Evolutionary conservation across 2,113 vertebrate species (phyloP).

Genomic region (Sebastes schlegelii): DNA sequence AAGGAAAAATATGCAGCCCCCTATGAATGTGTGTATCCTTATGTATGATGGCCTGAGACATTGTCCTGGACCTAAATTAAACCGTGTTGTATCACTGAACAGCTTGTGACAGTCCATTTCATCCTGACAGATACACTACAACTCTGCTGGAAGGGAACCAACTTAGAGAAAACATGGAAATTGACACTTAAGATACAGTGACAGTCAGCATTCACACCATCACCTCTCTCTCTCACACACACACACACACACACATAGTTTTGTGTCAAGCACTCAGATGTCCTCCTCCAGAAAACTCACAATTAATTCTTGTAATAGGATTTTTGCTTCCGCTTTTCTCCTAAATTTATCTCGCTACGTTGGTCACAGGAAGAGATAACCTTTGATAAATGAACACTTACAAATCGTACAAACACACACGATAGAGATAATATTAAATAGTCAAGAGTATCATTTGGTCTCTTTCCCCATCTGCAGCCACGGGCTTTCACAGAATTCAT

Average conservation of each 20-base stretch:
- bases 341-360: conserved; percentile 23
- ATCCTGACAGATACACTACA: conserved; percentile 65
- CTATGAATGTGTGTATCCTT: conserved; percentile 38
- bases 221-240: not conserved
- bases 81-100: conserved; percentile 59
- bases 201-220: conserved; percentile 54
- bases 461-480: conserved; percentile 36
- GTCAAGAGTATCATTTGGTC: conserved; percentile 33
- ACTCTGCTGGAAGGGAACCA: conserved; percentile 66
- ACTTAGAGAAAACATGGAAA: conserved; percentile 77
- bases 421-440: conserved; percentile 44
- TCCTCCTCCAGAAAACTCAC: conserved; percentile 37
- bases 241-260: not conserved
- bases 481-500: conserved; percentile 44
- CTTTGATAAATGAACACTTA: conserved; percentile 49
- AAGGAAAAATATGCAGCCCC: conserved; percentile 21
- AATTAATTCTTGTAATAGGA: conserved; percentile 50
- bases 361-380: conserved; percentile 56
- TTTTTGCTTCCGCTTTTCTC: conserved; percentile 24
- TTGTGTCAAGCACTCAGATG: conserved; percentile 20
- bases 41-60: conserved; percentile 44
- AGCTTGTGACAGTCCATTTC: conserved; percentile 70
- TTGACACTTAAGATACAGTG: conserved; percentile 69
- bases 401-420: conserved; percentile 38
- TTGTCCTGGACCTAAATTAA: conserved; percentile 70